Percentiles rank a stretch among this genome's conserved stretches.
Evolutionary conservation across 2,113 vertebrate genomes (phyloP).

Genomic region (Lampris incognitus): DNA sequence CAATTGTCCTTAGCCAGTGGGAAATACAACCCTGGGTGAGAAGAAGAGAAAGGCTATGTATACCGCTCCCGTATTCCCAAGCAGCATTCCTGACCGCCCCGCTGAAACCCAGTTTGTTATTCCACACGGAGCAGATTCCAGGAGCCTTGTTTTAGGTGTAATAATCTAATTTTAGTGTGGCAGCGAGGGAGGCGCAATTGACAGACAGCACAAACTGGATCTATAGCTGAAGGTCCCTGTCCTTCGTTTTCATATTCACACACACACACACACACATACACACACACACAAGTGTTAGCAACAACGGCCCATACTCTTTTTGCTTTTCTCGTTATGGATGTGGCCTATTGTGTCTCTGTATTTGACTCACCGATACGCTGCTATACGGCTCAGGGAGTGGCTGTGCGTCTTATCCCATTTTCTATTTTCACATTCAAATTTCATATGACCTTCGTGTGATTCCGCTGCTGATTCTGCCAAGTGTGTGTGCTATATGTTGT

Average conservation of each 20-base stretch:
- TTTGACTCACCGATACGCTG: conserved; percentile 21
- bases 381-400: too few relatives aligned
- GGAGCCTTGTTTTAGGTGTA: conserved; percentile 74
- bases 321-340: too few relatives aligned
- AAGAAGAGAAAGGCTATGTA: conserved; percentile 55
- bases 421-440: too few relatives aligned
- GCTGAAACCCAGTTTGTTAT: conserved; percentile 55
- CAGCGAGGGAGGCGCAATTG: conserved; percentile 55
- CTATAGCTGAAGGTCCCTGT: conserved; percentile 69
- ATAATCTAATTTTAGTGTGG: conserved; percentile 83
- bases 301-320: too few relatives aligned
- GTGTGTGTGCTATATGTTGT: too few relatives aligned
- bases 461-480: too few relatives aligned
- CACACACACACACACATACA: too few relatives aligned
- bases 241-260: conserved; percentile 56
- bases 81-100: conserved; percentile 63
- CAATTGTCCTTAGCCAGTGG: conserved; percentile 72
- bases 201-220: conserved; percentile 73
- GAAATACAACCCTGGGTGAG: conserved; percentile 66
- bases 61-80: conserved; percentile 57
- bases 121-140: conserved; percentile 70
- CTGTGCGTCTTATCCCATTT: too few relatives aligned
- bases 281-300: too few relatives aligned
- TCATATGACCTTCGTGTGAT: too few relatives aligned
- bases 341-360: conserved; percentile 13